Conservation (phyloP, 2,113 vertebrate genomes). For the Dendropsophus ebraccatus region DNA sequence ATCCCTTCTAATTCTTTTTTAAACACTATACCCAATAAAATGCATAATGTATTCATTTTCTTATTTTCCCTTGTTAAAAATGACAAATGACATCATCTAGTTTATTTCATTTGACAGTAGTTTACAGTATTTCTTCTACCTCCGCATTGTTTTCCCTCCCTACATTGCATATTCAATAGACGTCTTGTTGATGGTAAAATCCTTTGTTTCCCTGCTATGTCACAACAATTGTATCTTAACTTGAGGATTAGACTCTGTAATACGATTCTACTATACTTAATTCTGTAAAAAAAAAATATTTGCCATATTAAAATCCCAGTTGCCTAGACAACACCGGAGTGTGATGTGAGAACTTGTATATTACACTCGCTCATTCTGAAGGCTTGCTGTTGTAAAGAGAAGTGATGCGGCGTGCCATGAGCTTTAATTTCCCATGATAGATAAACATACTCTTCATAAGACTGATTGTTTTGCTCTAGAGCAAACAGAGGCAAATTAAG, state of each 20-base stretch:
- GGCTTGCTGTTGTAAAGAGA: slow-evolving; percentile 37
- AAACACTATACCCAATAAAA: neutral
- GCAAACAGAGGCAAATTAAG: neutral
- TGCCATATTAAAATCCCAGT: slow-evolving; percentile 48
- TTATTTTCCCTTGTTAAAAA: neutral
- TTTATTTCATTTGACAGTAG: neutral
- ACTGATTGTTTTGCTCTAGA: slow-evolving; percentile 5
- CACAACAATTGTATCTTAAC: slow-evolving; percentile 50
- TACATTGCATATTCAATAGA: neutral
- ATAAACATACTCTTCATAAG: neutral
- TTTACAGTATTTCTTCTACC: neutral
- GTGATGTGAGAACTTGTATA: slow-evolving; percentile 42
- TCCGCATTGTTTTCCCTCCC: neutral
- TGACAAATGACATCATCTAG: neutral
- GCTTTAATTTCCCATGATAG: slow-evolving; percentile 20
- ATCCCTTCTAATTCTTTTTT: neutral
- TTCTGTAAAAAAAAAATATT: slow-evolving; percentile 51
- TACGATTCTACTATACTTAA: slow-evolving; percentile 52
- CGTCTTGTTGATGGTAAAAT: slow-evolving; percentile 28
- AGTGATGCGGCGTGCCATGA: slow-evolving; percentile 33
- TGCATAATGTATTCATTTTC: neutral
- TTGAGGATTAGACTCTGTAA: slow-evolving; percentile 41
- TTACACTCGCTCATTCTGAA: slow-evolving; percentile 38
- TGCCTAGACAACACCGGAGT: slow-evolving; percentile 44
- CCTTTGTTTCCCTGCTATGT: slow-evolving; percentile 43